Percentiles rank a stretch among this genome's conserved stretches.
Evolutionary conservation across 2,888 invertebrate genomes (phyloP).

Genomic region (Amiota mariae): DNA sequence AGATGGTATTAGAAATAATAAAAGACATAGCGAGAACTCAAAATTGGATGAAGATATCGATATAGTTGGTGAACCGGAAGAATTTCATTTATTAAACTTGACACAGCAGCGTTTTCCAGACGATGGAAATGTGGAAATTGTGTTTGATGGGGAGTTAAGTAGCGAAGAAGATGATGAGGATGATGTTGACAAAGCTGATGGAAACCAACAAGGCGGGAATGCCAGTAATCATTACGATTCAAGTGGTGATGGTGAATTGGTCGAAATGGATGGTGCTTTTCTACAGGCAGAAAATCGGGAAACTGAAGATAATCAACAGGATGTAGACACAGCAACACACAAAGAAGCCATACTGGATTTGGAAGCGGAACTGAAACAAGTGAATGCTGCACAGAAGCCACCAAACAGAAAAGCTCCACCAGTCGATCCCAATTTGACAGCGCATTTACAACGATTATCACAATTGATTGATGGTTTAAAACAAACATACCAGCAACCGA

Average conservation of each 20-base stretch:
- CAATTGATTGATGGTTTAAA: conserved; percentile 72
- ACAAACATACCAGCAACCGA: conserved; percentile 64
- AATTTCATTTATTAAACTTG: conserved; percentile 44
- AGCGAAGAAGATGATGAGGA: conserved; percentile 55
- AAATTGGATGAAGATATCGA: conserved; percentile 51
- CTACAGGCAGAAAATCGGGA: conserved; percentile 57
- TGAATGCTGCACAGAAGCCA: conserved; percentile 29
- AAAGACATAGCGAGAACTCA: conserved; percentile 18
- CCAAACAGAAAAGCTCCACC: conserved; percentile 29
- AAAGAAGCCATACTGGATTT: conserved; percentile 35
- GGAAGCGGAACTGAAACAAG: conserved; percentile 40
- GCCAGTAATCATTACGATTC: conserved; percentile 54
- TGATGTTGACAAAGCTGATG: conserved; percentile 14
- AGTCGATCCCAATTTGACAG: conserved; percentile 69
- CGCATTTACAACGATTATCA: conserved; percentile 71
- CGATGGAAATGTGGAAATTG: conserved; percentile 61
- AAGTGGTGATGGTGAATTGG: conserved; percentile 69
- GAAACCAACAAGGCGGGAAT: conserved; percentile 42
- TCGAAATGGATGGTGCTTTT: conserved; percentile 54
- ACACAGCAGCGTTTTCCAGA: conserved; percentile 37
- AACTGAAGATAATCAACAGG: conserved; percentile 29
- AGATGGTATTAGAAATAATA: conserved; percentile 41
- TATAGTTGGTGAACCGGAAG: conserved; percentile 55
- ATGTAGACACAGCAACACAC: conserved; percentile 32
- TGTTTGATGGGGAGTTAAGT: conserved; percentile 50